Evolutionary conservation across 2,888 invertebrate genomes (phyloP), one percentile per base, ranked within the genome.

Genomic region (Anthrax anthrax): DNA sequence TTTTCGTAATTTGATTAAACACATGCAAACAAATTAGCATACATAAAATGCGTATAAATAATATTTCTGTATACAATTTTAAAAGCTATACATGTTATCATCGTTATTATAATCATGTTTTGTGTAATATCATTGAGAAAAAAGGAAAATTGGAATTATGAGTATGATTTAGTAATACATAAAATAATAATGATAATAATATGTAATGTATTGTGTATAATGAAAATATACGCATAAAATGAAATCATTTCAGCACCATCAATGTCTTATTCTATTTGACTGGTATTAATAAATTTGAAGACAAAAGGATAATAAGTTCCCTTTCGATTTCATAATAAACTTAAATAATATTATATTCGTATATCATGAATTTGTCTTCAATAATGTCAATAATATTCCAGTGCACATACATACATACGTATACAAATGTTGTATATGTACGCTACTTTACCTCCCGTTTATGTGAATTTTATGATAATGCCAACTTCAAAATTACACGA

Each of bases 401-500:
- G 23, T 4, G 8, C 8, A 23, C n/a, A n/a, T n/a, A n/a, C n/a
- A n/a, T n/a, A n/a, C n/a, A 23, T 23, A 8, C 8, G 23, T 23
- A 23, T 23, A 23, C 23, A 8, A 23, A n/a, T n/a, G 42, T 38
- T n/a, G 18, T 38, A 18, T 29, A 29, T 32, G 29, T 12, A 32
- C 16, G 13, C 16, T 36, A n/a, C 13, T 3, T 3, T 38, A 29
- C 27, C 41, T 18, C 34, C 46, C 19, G 37, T 39, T 50, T 46
- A 50, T 50, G 43, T 42, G 50, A 48, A 44, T 50, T 50, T 50
- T 50, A 50, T 50, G 50, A 50, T 50, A 48, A 50, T 50, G 46
- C 44, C 50, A 47, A 18, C 29, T 32, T 29, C 46, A 42, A 34
- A 39, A 45, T 43, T 41, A 46, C 37, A 43, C 50, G 40, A 42